phyloP scores from a whole-genome alignment of 1,140 invertebrate species.

The Tetramorium alpestre region DNA sequence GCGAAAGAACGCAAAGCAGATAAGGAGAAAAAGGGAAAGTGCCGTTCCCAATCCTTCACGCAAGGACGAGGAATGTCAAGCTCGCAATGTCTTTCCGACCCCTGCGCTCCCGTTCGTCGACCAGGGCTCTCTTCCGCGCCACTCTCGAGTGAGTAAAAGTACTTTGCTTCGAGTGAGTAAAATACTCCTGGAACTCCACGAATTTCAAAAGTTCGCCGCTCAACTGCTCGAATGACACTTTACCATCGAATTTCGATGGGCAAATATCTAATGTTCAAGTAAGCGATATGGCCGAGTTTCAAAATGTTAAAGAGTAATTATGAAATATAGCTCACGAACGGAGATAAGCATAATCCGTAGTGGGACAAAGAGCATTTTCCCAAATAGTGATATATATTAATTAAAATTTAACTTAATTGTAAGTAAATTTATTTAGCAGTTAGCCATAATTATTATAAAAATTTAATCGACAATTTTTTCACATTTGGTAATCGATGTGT shows the following conservation, averaged over 20 bases:
- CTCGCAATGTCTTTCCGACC: neutral
- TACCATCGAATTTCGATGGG: slow-evolving; percentile 45
- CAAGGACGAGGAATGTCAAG: slow-evolving; percentile 31
- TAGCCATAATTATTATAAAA: neutral
- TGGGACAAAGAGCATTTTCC: neutral
- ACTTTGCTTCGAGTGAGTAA: slow-evolving; percentile 15
- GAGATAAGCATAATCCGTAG: neutral
- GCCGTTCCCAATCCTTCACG: slow-evolving; percentile 12
- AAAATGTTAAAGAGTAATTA: slow-evolving; percentile 49
- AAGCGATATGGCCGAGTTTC: slow-evolving; percentile 47
- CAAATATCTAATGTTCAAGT: slow-evolving; percentile 39
- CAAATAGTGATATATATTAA: neutral
- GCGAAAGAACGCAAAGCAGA: neutral
- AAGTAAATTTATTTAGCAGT: neutral
- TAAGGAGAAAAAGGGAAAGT: slow-evolving; percentile 24
- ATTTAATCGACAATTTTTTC: neutral
- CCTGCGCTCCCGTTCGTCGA: neutral
- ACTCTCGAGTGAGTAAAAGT: slow-evolving; percentile 14
- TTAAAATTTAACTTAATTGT: slow-evolving; percentile 46
- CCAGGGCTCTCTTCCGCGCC: neutral
- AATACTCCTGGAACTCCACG: slow-evolving; percentile 30
- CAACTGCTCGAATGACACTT: slow-evolving; percentile 59
- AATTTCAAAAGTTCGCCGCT: slow-evolving; percentile 58
- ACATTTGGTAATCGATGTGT: neutral
- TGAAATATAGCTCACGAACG: neutral